Evolutionary conservation across 2,888 invertebrate species (phyloP).

Genomic region (Selenia dentaria): DNA sequence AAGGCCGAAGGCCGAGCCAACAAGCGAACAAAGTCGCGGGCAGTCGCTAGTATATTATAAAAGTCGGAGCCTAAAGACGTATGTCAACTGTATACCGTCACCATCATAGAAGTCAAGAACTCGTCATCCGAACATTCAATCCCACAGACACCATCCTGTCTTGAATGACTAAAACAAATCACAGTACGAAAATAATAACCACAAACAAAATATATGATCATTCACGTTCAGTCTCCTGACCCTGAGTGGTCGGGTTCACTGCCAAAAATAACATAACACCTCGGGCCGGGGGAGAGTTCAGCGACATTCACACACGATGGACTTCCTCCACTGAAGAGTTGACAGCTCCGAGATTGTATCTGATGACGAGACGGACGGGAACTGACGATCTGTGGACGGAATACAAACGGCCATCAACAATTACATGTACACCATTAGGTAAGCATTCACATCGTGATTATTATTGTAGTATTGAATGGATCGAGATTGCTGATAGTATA

Average conservation of each 20-base stretch:
- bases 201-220: slow-evolving; percentile 22
- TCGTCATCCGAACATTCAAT: slow-evolving; percentile 1
- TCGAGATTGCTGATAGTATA: slow-evolving; percentile 3
- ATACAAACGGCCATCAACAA: slow-evolving; percentile 12
- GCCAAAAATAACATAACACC: slow-evolving; percentile 52
- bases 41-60: too few relatives aligned
- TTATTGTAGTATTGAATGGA: neutral
- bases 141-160: slow-evolving; percentile 9
- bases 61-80: too few relatives aligned
- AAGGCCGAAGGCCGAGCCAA: too few relatives aligned
- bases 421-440: slow-evolving; percentile 1
- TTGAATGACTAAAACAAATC: slow-evolving; percentile 14
- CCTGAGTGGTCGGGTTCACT: slow-evolving; percentile 45
- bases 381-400: slow-evolving; percentile 21
- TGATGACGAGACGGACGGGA: slow-evolving; percentile 23
- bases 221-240: slow-evolving; percentile 38
- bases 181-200: slow-evolving; percentile 9
- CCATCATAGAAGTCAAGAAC: too few relatives aligned
- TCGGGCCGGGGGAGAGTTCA: slow-evolving; percentile 38
- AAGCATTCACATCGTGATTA: slow-evolving; percentile 7
- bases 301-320: slow-evolving; percentile 33
- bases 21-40: too few relatives aligned
- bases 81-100: too few relatives aligned
- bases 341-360: slow-evolving; percentile 29
- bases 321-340: slow-evolving; percentile 20